These are phyloP conservation scores for Eueides isabella DNA, from an alignment of 1,140 invertebrate species.

Conservation along the genomic window DNA sequence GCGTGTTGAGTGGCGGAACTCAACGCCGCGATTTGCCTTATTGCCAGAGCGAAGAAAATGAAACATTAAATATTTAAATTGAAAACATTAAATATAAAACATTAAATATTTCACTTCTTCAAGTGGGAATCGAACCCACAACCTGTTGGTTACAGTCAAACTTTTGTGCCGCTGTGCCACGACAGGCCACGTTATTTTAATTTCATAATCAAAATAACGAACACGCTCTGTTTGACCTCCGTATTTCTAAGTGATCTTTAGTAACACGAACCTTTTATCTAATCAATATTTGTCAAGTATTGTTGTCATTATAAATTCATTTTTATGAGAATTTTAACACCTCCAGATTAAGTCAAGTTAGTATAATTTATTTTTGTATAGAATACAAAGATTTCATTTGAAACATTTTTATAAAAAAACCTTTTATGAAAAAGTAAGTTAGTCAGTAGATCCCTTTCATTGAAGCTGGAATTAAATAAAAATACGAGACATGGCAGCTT, in stretches of 20 bases:
- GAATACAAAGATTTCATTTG: not conserved
- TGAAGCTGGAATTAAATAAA: constrained; percentile 8
- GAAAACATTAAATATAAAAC: too few species aligned
- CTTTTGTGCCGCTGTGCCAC: too few species aligned
- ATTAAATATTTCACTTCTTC: too few species aligned
- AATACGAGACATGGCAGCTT: constrained; percentile 8
- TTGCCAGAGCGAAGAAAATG: too few species aligned
- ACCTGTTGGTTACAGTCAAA: too few species aligned
- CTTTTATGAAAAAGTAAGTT: not conserved
- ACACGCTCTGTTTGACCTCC: constrained; percentile 11
- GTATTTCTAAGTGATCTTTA: constrained; percentile 7
- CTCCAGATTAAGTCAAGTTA: not conserved
- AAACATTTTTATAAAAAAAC: not conserved
- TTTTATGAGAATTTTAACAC: constrained; percentile 1
- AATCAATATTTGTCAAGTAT: constrained; percentile 8
- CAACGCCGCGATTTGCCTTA: too few species aligned
- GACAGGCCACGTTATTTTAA: not conserved
- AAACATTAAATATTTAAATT: too few species aligned
- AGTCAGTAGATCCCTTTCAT: constrained; percentile 11
- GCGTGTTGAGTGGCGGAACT: too few species aligned
- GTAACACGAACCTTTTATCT: constrained; percentile 25
- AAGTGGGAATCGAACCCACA: too few species aligned
- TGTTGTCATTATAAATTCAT: not conserved
- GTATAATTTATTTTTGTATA: not conserved
- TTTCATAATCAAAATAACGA: not conserved